Base-by-base conservation (phyloP, 2,797 vertebrate genomes). In the Gobionotothen gibberifrons region DNA sequence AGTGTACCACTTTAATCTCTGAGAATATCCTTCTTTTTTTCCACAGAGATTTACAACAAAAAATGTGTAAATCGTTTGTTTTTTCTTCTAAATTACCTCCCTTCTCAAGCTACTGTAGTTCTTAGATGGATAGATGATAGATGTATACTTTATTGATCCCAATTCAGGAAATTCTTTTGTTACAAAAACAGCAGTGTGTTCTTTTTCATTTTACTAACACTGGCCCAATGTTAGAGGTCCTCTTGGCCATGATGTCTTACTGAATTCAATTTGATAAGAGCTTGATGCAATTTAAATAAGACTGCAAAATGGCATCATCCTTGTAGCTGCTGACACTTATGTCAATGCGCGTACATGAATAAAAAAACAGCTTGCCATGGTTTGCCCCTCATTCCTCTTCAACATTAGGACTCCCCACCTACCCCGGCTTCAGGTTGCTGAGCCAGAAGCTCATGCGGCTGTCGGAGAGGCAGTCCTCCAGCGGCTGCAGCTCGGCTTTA, bases 401-500 rank as follows among this genome's bases (percentile, higher is more conserved):
- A 72, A 32, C n/a, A 19, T 42, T 7, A 21, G 64, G 59, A 19
- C 8, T 1, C 26, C 21, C 47, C 36, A 74, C 75, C 13, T 74
- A 68, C 74, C 74, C 70, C 0, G 53, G 77, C 54, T 52, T 86
- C 63, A 68, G 16, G 51, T 79, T 68, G 61, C 29, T 74, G 44
- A 85, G 61, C 81, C 84, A 81, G 29, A 84, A 74, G 10, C 40
- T 79, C 72, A 44, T 55, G 56, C 55, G 68, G 16, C 55, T 3
- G 57, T 79, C 52, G 3, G 56, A 83, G 6, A 79, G 63, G 55
- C 56, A 67, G 2, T 74, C 43, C 52, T 83, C 74, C 32, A 81
- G 67, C 1, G 67, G 78, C 62, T 26, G 65, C 58, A 78, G 76
- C 64, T 72, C 76, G 0, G 61, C 56, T 61, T 78, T 77, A 0